These are phyloP conservation scores for Drosophila picticornis DNA, from an alignment of 2,888 invertebrate species.

Conservation along the genomic window DNA sequence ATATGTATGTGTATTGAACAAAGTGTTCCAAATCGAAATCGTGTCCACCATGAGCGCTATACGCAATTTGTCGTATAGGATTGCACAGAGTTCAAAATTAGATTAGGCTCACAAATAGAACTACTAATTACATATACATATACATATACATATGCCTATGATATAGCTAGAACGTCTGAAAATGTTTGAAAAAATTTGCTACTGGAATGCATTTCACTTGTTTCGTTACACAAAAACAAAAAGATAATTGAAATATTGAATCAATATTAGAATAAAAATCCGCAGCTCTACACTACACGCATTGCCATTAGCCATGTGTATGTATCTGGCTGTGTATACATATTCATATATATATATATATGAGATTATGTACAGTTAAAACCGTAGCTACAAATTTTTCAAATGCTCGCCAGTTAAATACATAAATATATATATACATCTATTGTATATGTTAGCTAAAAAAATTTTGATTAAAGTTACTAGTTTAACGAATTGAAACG, in stretches of 20 bases:
- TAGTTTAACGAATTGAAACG: conserved; percentile 30
- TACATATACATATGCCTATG: conserved; percentile 13
- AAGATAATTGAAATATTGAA: conserved; percentile 27
- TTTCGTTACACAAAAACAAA: conserved; percentile 18
- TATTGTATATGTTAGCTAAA: conserved; percentile 13
- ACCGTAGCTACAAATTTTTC: conserved; percentile 15
- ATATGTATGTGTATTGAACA: conserved; percentile 37
- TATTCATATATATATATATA: conserved; percentile 9
- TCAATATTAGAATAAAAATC: conserved; percentile 17
- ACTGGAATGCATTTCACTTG: conserved; percentile 71
- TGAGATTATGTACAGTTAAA: conserved; percentile 26
- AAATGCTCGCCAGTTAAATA: conserved; percentile 24
- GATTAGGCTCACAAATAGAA: conserved; percentile 39
- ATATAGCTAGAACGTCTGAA: conserved; percentile 50
- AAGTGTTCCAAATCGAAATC: conserved; percentile 32
- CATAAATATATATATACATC: conserved; percentile 15
- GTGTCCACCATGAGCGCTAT: conserved; percentile 38
- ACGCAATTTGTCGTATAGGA: conserved; percentile 32
- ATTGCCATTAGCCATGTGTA: conserved; percentile 14
- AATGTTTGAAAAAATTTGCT: conserved; percentile 65
- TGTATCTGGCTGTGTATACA: conserved; percentile 15
- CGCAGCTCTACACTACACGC: conserved; percentile 9
- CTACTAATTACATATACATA: conserved; percentile 31
- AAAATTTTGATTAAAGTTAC: conserved; percentile 49
- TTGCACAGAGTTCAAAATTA: conserved; percentile 49